Evolutionary conservation across 1,140 invertebrate species (phyloP), one percentile per base, ranked within the genome.

Genomic region (Gonatopus flavifemur): DNA sequence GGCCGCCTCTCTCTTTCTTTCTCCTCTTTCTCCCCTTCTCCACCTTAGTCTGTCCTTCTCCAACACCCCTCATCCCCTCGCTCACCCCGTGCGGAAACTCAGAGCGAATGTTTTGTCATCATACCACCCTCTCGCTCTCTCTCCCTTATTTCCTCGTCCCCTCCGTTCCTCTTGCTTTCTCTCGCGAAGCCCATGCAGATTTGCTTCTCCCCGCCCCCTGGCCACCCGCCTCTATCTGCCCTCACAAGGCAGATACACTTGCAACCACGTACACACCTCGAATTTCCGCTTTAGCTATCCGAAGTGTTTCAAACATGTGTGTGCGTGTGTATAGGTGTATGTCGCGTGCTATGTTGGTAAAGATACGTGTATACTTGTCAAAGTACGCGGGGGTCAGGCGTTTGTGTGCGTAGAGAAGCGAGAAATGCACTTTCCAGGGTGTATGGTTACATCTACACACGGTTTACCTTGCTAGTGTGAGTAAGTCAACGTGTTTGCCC

Each of bases 81-180:
- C 32, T 3, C 40, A 50, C 52, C 55, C 57, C 56, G 48, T 41
- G 62, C 61, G 63, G 63, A 66, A 69, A 63, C 65, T 67, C 58
- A 56, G 63, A 67, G 67, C 67, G 63, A 69, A 67, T 69, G 67
- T 69, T 69, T 69, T 69, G 67, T 69, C 67, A 69, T 69, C 67
- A 69, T 67, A 69, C 61, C 60, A 55, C 56, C 61, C 59, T 3
- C 35, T 35, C 16, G 24, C 21, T 31, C 25, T 21, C 22, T 8
- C 41, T 30, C 43, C 36, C 48, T 43, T 36, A 15, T 32, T 25
- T 44, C 40, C 24, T 36, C 37, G n/a, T 37, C n/a, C 15, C 1
- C 9, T 9, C 19, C 18, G 20, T 18, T 28, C 15, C 32, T 20
- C 18, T 32, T 32, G 20, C 31, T 46, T 30, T 28, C 48, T 21